Evolutionary conservation across 2,113 vertebrate species (phyloP).

Genomic region (Dasyurus viverrinus): DNA sequence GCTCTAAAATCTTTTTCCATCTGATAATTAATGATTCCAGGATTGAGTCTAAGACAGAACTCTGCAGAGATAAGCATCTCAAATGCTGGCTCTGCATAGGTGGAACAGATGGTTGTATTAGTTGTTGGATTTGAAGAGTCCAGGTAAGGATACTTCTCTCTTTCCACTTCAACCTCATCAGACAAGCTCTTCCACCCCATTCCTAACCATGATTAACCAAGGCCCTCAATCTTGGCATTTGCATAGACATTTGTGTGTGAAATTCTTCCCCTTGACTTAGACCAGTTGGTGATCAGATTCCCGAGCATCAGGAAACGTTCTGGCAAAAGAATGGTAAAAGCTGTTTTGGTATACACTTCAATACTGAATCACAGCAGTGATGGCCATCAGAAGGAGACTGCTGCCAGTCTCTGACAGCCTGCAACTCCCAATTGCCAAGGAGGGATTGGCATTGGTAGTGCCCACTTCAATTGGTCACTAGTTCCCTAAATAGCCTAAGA

Average conservation of each 20-base stretch:
- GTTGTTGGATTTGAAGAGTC: neutral
- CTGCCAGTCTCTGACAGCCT: neutral
- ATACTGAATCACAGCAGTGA: slow-evolving; percentile 52
- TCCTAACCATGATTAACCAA: slow-evolving; percentile 70
- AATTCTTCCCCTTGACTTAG: neutral
- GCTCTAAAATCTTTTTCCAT: neutral
- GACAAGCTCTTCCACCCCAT: slow-evolving; percentile 64
- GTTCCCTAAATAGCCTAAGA: slow-evolving; percentile 3
- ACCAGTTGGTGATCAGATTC: slow-evolving; percentile 63
- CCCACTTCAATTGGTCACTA: slow-evolving; percentile 60
- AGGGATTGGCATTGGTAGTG: slow-evolving; percentile 48
- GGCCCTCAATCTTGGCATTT: slow-evolving; percentile 62
- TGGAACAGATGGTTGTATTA: neutral
- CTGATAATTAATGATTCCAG: neutral
- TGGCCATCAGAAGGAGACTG: slow-evolving; percentile 35
- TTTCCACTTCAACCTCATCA: slow-evolving; percentile 22
- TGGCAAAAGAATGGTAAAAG: slow-evolving; percentile 20
- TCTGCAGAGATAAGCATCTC: neutral
- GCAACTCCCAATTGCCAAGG: slow-evolving; percentile 54
- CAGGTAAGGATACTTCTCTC: neutral
- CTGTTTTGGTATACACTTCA: slow-evolving; percentile 18
- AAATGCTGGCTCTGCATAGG: neutral
- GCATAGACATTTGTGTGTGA: slow-evolving; percentile 61
- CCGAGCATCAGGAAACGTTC: slow-evolving; percentile 60
- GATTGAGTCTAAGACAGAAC: neutral